phyloP scores from a whole-genome alignment of 1,140 invertebrate species.

The Drosophila parvula region DNA sequence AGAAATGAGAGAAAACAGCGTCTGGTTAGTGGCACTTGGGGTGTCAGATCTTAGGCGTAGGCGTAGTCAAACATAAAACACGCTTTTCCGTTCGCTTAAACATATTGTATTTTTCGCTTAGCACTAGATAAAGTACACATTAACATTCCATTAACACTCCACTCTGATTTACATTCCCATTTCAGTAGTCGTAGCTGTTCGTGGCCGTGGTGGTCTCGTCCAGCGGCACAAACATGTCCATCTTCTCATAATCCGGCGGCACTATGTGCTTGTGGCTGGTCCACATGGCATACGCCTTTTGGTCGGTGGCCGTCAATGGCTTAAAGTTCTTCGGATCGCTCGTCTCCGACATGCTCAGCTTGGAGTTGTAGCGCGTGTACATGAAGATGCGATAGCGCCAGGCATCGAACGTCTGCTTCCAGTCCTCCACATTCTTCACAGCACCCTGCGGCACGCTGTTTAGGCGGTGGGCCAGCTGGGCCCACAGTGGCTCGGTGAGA shows the following conservation, averaged over 20 bases:
- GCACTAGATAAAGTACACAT: slow-evolving; percentile 76
- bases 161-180: not conserved
- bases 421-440: slow-evolving; percentile 81
- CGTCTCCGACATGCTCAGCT: slow-evolving; percentile 75
- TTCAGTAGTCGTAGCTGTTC: slow-evolving; percentile 70
- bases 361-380: slow-evolving; percentile 81
- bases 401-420: slow-evolving; percentile 80
- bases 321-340: slow-evolving; percentile 80
- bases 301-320: slow-evolving; percentile 76
- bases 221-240: slow-evolving; percentile 74
- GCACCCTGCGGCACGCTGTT: slow-evolving; percentile 80
- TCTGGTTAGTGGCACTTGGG: not conserved
- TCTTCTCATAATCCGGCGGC: slow-evolving; percentile 75
- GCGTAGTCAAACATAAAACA: slow-evolving; percentile 9
- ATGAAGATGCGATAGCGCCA: slow-evolving; percentile 82
- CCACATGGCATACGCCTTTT: slow-evolving; percentile 82
- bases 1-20: slow-evolving; percentile 2
- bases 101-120: slow-evolving; percentile 73
- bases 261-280: slow-evolving; percentile 77
- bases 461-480: slow-evolving; percentile 68
- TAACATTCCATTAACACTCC: slow-evolving; percentile 34
- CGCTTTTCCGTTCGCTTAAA: slow-evolving; percentile 52
- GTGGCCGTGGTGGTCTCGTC: slow-evolving; percentile 71
- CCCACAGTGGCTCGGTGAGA: slow-evolving; percentile 75
- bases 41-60: slow-evolving; percentile 16